Base-by-base conservation (phyloP, 2,888 invertebrate genomes). In the Chalcosyrphus nemorum region DNA sequence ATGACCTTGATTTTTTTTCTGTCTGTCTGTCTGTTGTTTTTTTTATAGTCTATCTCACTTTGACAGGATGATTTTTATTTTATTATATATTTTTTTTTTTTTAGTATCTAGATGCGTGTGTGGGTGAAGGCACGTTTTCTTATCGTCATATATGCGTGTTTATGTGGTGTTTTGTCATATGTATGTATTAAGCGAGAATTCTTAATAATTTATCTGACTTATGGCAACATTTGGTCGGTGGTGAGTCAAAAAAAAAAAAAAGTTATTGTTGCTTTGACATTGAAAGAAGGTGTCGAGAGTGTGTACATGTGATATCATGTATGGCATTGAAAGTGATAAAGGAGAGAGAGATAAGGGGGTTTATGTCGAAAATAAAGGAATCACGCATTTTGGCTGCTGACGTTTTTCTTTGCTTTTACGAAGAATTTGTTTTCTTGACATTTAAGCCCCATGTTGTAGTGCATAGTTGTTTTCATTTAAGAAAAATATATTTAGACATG, bases 271-370 rank as follows among this genome's bases (percentile, higher is more conserved):
- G 15, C 41, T 72, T 77, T 78, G 82, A 78, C 78, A 82, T 82
- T 82, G 82, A 78, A 72, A 50, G 50, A 78, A 77, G 72, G 82
- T 82, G 77, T 78, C 68, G 43, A 61, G 56, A n/a, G n/a, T n/a
- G n/a, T 24, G 82, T 52, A 77, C 63, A 54, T 65, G 52, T 27
- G 76, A 70, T 70, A 81, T 71, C 76, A 72, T 71, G 19, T 63
- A 41, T 54, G 41, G 68, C 71, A 76, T 81, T 65, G 81, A 56
- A 56, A 43, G 24, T 21, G 45, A 70, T 52, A 81, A 63, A 81
- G 70, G 52, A 71, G 43, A 47, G 43, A 47, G 52, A 77, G 57
- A 71, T 71, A 50, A 35, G 52, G 38, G 35, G 38, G 9, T 41
- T 32, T 32, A 4, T 13, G 24, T 24, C 15, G 61, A 7, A n/a